phyloP scores from a whole-genome alignment of 2,888 invertebrate species.

The Callyntrura sp. region DNA sequence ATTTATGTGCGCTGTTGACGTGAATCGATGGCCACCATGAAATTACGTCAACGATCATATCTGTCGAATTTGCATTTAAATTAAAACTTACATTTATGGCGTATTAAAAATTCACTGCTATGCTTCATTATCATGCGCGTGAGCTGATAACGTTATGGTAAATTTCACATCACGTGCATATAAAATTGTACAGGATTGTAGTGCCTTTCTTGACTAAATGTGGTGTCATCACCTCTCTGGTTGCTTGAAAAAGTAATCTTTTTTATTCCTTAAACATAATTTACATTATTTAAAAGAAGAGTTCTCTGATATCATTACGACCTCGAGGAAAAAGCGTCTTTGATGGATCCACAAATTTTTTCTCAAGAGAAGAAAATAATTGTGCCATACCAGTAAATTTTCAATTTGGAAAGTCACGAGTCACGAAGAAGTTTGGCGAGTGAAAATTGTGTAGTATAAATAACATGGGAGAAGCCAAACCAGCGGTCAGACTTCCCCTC shows the following conservation, averaged over 20 bases:
- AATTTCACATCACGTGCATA: too few relatives aligned
- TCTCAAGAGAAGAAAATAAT: conserved; percentile 57
- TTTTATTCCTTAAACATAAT: background rate
- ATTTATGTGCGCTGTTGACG: background rate
- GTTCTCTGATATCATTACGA: too few relatives aligned
- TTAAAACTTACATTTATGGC: conserved; percentile 55
- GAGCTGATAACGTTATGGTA: conserved; percentile 3
- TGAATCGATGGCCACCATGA: conserved; percentile 38
- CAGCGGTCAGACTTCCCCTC: background rate
- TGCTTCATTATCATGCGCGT: background rate
- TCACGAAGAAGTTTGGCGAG: conserved; percentile 63
- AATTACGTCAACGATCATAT: conserved; percentile 21
- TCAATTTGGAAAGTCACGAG: conserved; percentile 71
- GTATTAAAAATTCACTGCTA: conserved; percentile 17
- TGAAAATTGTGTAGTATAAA: background rate
- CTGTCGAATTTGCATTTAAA: conserved; percentile 71
- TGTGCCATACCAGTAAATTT: conserved; percentile 71
- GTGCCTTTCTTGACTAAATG: conserved; percentile 9
- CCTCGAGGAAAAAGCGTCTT: background rate
- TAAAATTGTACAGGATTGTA: too few relatives aligned
- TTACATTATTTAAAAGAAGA: background rate
- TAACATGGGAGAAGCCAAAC: too few relatives aligned
- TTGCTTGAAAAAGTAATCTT: background rate
- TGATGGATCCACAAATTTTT: conserved; percentile 17
- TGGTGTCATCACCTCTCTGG: background rate